These are phyloP conservation scores for Loripinus fragilis DNA, from an alignment of 2,888 invertebrate genomes.

Conservation along the genomic window DNA sequence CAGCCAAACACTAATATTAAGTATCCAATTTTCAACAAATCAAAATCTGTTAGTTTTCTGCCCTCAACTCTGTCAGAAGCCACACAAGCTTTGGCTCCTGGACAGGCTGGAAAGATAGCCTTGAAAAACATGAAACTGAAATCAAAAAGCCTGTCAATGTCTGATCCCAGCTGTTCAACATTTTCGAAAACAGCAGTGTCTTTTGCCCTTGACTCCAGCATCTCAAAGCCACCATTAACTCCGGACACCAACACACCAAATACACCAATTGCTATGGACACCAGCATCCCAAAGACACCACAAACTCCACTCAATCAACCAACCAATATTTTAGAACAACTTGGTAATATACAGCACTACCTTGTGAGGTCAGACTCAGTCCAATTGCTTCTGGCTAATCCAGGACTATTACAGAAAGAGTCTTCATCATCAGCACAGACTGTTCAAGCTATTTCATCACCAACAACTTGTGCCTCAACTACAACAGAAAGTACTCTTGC, in stretches of 20 bases:
- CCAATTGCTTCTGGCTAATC: not conserved
- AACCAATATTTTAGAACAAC: not conserved
- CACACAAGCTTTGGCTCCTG: conserved; percentile 13
- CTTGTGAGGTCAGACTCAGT: not conserved
- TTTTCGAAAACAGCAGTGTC: not conserved
- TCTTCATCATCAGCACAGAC: too few species aligned
- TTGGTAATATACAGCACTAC: not conserved
- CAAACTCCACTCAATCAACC: not conserved
- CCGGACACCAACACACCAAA: too few species aligned
- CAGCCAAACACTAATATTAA: not conserved
- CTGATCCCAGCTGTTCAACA: not conserved
- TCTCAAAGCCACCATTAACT: not conserved
- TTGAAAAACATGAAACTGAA: conserved; percentile 47
- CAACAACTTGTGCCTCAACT: too few species aligned
- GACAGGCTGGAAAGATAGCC: conserved; percentile 46
- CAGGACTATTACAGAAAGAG: not conserved
- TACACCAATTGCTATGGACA: not conserved
- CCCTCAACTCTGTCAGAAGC: not conserved
- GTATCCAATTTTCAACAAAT: not conserved
- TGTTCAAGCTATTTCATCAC: not conserved
- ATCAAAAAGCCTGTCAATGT: conserved; percentile 35
- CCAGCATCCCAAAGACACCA: not conserved
- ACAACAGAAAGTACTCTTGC: not conserved
- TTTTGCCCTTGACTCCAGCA: not conserved
- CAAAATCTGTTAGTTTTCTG: not conserved